These are phyloP conservation scores for Saccostrea echinata DNA, from an alignment of 1,140 invertebrate species.

Conservation along the genomic window DNA sequence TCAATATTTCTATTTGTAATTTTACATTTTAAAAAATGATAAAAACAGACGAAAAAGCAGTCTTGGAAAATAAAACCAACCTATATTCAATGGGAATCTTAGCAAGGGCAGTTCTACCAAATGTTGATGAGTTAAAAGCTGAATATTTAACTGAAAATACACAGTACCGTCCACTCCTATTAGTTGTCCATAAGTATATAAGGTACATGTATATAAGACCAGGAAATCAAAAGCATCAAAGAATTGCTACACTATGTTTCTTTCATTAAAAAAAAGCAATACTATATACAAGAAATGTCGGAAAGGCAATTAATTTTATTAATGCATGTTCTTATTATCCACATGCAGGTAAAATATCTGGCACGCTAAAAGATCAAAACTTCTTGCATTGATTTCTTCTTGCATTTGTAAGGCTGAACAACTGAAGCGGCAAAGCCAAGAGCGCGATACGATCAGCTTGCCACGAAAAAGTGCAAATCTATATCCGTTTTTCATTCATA, in stretches of 20 bases:
- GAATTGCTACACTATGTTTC: background rate
- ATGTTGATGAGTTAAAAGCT: too few species aligned
- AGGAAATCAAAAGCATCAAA: too few species aligned
- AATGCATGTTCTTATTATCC: conserved; percentile 15
- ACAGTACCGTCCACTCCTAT: too few species aligned
- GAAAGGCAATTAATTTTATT: conserved; percentile 14
- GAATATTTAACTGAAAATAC: too few species aligned
- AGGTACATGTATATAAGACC: too few species aligned
- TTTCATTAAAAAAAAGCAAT: background rate
- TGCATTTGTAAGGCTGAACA: background rate
- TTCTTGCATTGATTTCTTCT: background rate
- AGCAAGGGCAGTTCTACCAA: too few species aligned
- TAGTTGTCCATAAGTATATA: too few species aligned
- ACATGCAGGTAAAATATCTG: background rate
- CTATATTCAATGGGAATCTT: too few species aligned
- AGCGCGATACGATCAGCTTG: conserved; percentile 3
- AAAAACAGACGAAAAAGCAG: too few species aligned
- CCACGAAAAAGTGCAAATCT: conserved; percentile 37
- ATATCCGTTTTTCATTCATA: conserved; percentile 32
- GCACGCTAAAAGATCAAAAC: conserved; percentile 1
- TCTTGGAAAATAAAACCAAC: too few species aligned
- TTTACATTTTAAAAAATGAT: too few species aligned
- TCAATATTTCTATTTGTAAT: too few species aligned
- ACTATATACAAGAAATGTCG: background rate
- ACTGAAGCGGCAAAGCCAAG: background rate